phyloP scores from a whole-genome alignment of 2,888 invertebrate species.

The Cryptocheilus praepositus region DNA sequence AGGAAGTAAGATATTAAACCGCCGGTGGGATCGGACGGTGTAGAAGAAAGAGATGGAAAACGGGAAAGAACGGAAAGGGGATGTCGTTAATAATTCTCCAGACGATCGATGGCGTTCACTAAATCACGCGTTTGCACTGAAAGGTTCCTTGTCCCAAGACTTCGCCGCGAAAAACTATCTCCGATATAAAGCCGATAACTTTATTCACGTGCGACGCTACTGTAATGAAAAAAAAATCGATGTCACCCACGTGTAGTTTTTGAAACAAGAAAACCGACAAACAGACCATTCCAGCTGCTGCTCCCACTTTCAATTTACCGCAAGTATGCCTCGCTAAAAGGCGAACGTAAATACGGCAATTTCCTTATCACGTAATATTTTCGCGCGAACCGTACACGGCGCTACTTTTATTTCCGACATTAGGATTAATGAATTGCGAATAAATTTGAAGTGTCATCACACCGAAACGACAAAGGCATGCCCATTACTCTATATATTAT shows the following conservation, averaged over 20 bases:
- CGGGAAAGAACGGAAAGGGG: constrained; percentile 20
- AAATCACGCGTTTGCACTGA: constrained; percentile 57
- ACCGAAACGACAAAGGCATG: too few species aligned
- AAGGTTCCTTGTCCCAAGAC: constrained; percentile 30
- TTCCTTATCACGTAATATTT: too few species aligned
- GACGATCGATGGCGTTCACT: constrained; percentile 51
- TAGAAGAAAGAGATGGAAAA: constrained; percentile 12
- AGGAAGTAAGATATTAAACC: neutral
- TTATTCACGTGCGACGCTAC: constrained; percentile 21
- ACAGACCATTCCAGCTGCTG: neutral
- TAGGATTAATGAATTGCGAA: too few species aligned
- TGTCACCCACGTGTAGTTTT: neutral
- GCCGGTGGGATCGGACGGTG: neutral
- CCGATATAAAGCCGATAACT: constrained; percentile 19
- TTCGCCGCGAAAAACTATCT: constrained; percentile 19
- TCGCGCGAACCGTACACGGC: too few species aligned
- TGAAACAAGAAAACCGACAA: neutral
- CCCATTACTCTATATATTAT: too few species aligned
- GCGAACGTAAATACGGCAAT: too few species aligned
- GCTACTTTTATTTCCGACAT: too few species aligned
- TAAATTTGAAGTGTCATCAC: too few species aligned
- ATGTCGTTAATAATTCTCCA: constrained; percentile 58
- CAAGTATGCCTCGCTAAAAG: too few species aligned
- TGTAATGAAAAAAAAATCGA: constrained; percentile 26
- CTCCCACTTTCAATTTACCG: too few species aligned